Evolutionary conservation across 2,113 vertebrate genomes (phyloP).

Genomic region (Osmerus mordax): DNA sequence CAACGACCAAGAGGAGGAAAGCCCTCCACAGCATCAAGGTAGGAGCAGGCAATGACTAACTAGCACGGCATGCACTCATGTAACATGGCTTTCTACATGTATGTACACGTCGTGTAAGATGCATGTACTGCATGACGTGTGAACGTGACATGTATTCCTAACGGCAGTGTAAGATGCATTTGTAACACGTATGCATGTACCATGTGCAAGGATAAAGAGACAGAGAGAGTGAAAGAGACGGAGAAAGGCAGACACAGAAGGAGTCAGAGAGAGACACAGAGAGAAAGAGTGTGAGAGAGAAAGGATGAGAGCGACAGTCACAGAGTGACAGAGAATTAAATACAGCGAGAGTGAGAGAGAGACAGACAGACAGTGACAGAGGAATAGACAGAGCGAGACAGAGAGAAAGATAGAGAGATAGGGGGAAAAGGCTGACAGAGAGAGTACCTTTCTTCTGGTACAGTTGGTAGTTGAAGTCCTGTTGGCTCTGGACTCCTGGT

Average conservation of each 20-base stretch:
- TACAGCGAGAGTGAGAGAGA: slow-evolving; percentile 1
- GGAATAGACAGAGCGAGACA: neutral
- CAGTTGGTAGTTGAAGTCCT: slow-evolving; percentile 85
- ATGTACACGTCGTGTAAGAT: too few species aligned
- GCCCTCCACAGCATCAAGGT: too few species aligned
- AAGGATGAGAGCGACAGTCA: neutral
- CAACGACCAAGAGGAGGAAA: too few species aligned
- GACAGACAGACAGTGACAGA: neutral
- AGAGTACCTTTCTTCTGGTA: slow-evolving; percentile 95
- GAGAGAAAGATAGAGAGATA: slow-evolving; percentile 10
- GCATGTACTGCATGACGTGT: too few species aligned
- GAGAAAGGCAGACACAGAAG: too few species aligned
- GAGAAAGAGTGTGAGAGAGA: neutral
- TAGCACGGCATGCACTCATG: too few species aligned
- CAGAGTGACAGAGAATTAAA: neutral
- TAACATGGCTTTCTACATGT: too few species aligned
- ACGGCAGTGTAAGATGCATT: too few species aligned
- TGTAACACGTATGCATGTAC: too few species aligned
- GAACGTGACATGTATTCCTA: too few species aligned
- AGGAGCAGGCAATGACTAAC: too few species aligned
- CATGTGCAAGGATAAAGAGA: neutral
- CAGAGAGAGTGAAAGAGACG: neutral
- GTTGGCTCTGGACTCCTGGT: slow-evolving; percentile 78
- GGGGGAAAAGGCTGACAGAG: neutral
- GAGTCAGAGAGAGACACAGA: neutral